Base-by-base conservation (phyloP, 2,797 vertebrate genomes). In the Lagorchestes hirsutus region DNA sequence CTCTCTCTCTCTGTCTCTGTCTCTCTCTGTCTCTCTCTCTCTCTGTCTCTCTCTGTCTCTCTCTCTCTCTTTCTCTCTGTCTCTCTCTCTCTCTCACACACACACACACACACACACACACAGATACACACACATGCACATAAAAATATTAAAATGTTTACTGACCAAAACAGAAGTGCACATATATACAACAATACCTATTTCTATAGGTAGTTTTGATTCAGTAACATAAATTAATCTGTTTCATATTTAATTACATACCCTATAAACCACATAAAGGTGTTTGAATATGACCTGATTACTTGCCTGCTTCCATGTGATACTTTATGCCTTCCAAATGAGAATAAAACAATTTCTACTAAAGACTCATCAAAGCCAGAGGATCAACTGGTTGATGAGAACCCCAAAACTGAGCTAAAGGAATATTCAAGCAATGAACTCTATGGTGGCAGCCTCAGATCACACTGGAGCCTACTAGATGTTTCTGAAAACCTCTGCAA, bases 401-500 rank as follows among this genome's bases (percentile, higher is more conserved):
- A n/a, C 16, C 34, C 58, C 50, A 90, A 57, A 93, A 9, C 10
- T 4, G 74, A 56, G 0, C 27, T 46, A 54, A 94, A 55, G 1
- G 2, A 93, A 50, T 0, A 6, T 31, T n/a, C 34, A 16, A 2
- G 6, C 22, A 0, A 95, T 10, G 0, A 54, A 40, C 55, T n/a
- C 93, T 46, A 9, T 8, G 4, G 54, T 74, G 56, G 40, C 2
- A 93, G 57, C 54, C 27, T 54, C 14, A 87, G 28, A 28, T 52
- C 93, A 92, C 0, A 12, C 1, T 31, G 90, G 9, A 28, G 5
- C 27, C 54, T 0, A 90, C 16, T 2, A 5, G 46, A 27, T 10
- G 8, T 82, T 97, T 97, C 94, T 31, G 0, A 92, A 96, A 95
- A 67, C 0, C 82, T 96, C 95, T 94, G 55, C 90, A 62, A 54